A percentile compares a stretch with the other conserved stretches of the same genome.
These are phyloP conservation scores for Sciurus carolinensis DNA, from an alignment of 2,797 vertebrate species.

Conservation along the genomic window DNA sequence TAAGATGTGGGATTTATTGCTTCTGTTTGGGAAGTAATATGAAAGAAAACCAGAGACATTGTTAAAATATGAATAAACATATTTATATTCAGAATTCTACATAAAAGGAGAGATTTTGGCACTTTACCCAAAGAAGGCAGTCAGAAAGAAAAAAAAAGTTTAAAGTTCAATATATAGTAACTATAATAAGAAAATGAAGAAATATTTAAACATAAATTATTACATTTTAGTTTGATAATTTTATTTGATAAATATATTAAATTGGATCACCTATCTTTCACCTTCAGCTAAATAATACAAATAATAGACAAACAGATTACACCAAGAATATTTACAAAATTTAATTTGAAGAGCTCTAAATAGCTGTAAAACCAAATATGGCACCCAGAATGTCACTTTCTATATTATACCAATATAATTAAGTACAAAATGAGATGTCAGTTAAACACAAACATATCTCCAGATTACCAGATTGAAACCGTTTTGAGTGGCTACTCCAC, in stretches of 20 bases:
- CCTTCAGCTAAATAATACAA: slow-evolving; percentile 37
- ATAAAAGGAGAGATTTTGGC: slow-evolving; percentile 16
- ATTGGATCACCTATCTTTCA: slow-evolving; percentile 11
- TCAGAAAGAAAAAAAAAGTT: neutral
- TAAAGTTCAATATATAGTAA: neutral
- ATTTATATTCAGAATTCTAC: slow-evolving; percentile 29
- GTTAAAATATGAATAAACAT: neutral
- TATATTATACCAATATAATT: neutral
- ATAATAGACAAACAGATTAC: slow-evolving; percentile 14
- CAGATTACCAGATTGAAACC: neutral
- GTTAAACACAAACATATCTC: neutral
- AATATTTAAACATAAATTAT: slow-evolving; percentile 17
- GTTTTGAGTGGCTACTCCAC: neutral
- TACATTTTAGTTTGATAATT: slow-evolving; percentile 44
- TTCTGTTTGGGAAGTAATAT: neutral
- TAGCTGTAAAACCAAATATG: slow-evolving; percentile 14
- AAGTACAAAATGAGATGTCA: neutral
- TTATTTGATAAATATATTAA: slow-evolving; percentile 50
- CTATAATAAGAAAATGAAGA: slow-evolving; percentile 9
- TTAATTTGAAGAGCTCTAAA: neutral
- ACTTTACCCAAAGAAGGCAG: slow-evolving; percentile 24
- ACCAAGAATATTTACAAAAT: slow-evolving; percentile 19
- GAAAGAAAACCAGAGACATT: neutral
- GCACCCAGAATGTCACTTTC: neutral
- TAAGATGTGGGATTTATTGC: neutral